Base-by-base conservation (phyloP, 2,888 invertebrate genomes). In the Pammene aurita region DNA sequence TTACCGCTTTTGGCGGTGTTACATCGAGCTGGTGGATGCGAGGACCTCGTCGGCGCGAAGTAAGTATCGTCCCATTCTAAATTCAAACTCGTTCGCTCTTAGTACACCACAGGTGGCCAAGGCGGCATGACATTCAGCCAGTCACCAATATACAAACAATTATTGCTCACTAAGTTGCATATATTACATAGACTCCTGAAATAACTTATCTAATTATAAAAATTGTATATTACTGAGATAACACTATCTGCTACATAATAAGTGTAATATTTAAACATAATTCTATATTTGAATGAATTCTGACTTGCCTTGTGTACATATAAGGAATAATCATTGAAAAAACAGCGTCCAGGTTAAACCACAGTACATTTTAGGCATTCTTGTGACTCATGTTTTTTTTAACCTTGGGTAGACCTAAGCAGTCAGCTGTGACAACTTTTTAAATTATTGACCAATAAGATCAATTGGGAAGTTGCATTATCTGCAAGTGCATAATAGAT, bases 1-100 rank as follows among this genome's bases (percentile, higher is more conserved):
- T 82, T 79, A 86, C 86, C 86, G 76, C 77, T 73, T 71, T 71
- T 73, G 73, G 72, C 71, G 69, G 70, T 61, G 73, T 34, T 54
- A 57, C 71, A 46, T 46, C 26, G 56, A 66, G 68, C 62, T 57
- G 58, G 55, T 18, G 41, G 41, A 57, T 41, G 46, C n/a, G 11
- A 16, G 65, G 57, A 38, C 63, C 42, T 35, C 34, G n/a, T 13
- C 34, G 7, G n/a, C 48, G 50, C 62, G 13, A 62, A 52, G 62
- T 62, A 52, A 62, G 50, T 52, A 38, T 41, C 41, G 18, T 52
- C 5, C 42, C 34, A 38, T 55, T 41, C 50, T 44, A 18, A 16
- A 57, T 7, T 61, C 50, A n/a, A 54, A 54, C 54, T 54, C 34
- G 34, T 34, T 58, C n/a, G n/a, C 34, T 26, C 26, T 44, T 46